A percentile compares a stretch with the other conserved stretches of the same genome.
phyloP scores from a whole-genome alignment of 30 jellyfish, hydroid and myxozoan genomes.

The Turritopsis dohrnii region DNA sequence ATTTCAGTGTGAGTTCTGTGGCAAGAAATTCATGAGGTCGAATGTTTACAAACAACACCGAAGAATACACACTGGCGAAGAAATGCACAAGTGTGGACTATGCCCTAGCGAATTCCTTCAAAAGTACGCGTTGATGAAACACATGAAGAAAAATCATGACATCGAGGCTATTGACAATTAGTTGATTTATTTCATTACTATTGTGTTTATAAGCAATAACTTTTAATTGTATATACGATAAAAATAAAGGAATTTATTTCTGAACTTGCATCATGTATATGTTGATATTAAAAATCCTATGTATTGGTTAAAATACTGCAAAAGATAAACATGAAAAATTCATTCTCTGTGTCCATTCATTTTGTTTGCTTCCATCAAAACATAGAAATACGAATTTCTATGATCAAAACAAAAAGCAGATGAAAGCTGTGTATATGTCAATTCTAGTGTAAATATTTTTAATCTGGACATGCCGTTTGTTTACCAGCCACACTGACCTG shows the following conservation, averaged over 20 bases:
- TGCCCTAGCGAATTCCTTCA: slow-evolving; percentile 98
- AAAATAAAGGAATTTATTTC: neutral
- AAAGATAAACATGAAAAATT: neutral
- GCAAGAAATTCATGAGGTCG: slow-evolving; percentile 96
- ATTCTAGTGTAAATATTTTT: too few relatives aligned
- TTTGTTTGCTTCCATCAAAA: too few relatives aligned
- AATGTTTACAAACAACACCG: slow-evolving; percentile 97
- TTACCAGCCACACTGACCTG: too few relatives aligned
- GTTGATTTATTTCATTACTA: neutral
- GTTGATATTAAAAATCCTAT: neutral
- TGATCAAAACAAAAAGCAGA: too few relatives aligned
- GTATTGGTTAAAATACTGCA: neutral
- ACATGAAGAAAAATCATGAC: slow-evolving; percentile 96
- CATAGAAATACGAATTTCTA: too few relatives aligned
- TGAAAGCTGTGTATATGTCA: too few relatives aligned
- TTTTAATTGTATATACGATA: neutral
- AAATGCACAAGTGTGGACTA: slow-evolving; percentile 94
- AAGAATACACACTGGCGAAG: slow-evolving; percentile 97
- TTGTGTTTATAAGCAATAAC: neutral
- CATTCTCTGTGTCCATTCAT: too few relatives aligned
- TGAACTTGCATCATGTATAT: neutral
- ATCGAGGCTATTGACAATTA: slow-evolving; percentile 72
- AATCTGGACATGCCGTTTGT: too few relatives aligned
- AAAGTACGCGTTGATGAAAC: slow-evolving; percentile 91
- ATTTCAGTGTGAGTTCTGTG: slow-evolving; percentile 97